phyloP scores from a whole-genome alignment of 1,140 invertebrate genomes.

The Tetramorium alpestre region DNA sequence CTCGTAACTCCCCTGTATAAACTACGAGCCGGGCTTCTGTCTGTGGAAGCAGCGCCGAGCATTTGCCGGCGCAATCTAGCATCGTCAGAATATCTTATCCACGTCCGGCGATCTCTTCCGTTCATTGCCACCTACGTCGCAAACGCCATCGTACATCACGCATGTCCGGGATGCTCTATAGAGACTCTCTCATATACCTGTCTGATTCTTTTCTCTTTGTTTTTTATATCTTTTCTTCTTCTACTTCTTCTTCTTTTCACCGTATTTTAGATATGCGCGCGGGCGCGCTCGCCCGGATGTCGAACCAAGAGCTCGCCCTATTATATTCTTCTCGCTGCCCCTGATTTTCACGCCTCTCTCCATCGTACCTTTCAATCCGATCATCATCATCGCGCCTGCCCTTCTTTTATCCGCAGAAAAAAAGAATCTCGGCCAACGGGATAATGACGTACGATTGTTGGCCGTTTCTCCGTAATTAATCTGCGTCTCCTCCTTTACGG shows the following conservation, averaged over 20 bases:
- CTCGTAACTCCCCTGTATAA: conserved; percentile 47
- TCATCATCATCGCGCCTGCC: conserved; percentile 9
- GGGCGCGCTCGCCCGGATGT: not conserved
- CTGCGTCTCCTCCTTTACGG: not conserved
- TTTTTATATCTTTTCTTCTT: not conserved
- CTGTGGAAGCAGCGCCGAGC: conserved; percentile 25
- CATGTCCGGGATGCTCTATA: not conserved
- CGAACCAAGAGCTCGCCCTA: not conserved
- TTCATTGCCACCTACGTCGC: conserved; percentile 60
- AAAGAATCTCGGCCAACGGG: conserved; percentile 33
- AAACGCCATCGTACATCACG: conserved; percentile 62
- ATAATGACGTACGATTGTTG: conserved; percentile 70
- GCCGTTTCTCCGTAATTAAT: conserved; percentile 66
- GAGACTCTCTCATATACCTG: conserved; percentile 18
- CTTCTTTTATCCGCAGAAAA: conserved; percentile 17
- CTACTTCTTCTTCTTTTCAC: not conserved
- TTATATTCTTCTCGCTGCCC: conserved; percentile 24
- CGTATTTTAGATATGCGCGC: conserved; percentile 21
- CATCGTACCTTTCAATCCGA: conserved; percentile 6
- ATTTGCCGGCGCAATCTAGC: conserved; percentile 62
- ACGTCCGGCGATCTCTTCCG: conserved; percentile 63
- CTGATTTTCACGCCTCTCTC: conserved; percentile 21
- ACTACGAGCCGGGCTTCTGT: conserved; percentile 25
- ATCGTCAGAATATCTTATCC: conserved; percentile 73
- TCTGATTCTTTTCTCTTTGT: conserved; percentile 13